A percentile compares a stretch with the other conserved stretches of the same genome.
These are phyloP conservation scores for Actinia tenebrosa DNA, from an alignment of 64 coral and sea anemone genomes.

Conservation along the genomic window DNA sequence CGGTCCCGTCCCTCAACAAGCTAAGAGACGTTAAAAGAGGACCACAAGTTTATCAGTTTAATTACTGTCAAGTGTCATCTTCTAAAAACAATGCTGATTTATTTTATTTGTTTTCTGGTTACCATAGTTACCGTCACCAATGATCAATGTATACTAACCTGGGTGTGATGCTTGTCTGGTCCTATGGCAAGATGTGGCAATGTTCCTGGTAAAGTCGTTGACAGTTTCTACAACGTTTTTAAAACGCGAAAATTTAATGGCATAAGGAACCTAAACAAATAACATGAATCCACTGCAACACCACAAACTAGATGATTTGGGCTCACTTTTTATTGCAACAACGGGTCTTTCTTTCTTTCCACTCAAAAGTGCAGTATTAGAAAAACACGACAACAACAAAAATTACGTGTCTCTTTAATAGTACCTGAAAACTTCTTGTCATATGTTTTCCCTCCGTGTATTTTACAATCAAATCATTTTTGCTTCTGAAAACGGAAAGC, in stretches of 20 bases:
- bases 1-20: no score
- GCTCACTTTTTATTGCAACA: no score
- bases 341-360: no score
- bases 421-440: slow-evolving; percentile 73
- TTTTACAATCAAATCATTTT: slow-evolving; percentile 83
- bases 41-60: no score
- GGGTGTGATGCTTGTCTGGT: slow-evolving; percentile 47
- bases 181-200: slow-evolving; percentile 63
- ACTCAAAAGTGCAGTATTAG: no score
- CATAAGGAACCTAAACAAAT: no score
- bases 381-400: neutral
- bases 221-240: slow-evolving; percentile 43
- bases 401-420: neutral
- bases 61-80: no score
- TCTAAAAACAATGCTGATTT: no score
- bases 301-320: no score
- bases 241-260: no score
- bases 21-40: no score
- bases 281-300: no score
- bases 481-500: slow-evolving; percentile 26
- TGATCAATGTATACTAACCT: neutral
- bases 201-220: slow-evolving; percentile 72
- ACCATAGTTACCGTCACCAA: neutral
- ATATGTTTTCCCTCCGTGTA: slow-evolving; percentile 80
- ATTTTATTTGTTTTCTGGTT: neutral